Evolutionary conservation across 2,113 vertebrate genomes (phyloP).

Genomic region (Daphoenositta chrysoptera): DNA sequence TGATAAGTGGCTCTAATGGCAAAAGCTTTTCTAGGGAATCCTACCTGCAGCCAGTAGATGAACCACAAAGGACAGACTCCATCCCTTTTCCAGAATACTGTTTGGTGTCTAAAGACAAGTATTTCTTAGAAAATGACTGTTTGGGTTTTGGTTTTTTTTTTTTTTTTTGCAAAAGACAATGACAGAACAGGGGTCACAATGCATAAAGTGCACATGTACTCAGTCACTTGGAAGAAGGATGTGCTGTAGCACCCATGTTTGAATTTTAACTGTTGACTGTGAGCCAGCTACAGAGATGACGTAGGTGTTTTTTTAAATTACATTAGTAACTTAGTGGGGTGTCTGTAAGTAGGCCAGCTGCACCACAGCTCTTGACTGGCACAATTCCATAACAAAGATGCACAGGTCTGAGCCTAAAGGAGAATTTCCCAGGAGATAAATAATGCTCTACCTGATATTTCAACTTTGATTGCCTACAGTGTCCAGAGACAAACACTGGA

Average conservation of each 20-base stretch:
- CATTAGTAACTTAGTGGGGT: not conserved
- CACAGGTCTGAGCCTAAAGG: not conserved
- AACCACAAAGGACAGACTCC: not conserved
- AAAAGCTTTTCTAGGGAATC: not conserved
- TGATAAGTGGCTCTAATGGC: not conserved
- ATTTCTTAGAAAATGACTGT: not conserved
- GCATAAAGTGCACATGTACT: not conserved
- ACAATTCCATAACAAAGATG: not conserved
- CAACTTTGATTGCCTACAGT: not conserved
- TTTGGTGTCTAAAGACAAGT: not conserved
- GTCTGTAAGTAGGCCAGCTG: not conserved
- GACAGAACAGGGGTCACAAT: not conserved
- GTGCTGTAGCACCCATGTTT: not conserved
- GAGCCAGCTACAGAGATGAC: not conserved
- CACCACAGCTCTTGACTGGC: not conserved
- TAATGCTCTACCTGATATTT: not conserved
- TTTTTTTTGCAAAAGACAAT: not conserved
- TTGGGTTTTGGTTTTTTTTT: no score
- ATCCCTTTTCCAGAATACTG: not conserved
- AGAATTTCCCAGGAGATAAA: not conserved
- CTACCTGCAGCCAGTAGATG: not conserved
- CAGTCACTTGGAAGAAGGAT: not conserved
- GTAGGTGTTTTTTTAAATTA: not conserved
- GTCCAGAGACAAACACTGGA: not conserved
- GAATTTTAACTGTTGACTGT: conserved; percentile 14